Evolutionary conservation across 2,888 invertebrate genomes (phyloP).

Genomic region (Macrophya alboannulata): DNA sequence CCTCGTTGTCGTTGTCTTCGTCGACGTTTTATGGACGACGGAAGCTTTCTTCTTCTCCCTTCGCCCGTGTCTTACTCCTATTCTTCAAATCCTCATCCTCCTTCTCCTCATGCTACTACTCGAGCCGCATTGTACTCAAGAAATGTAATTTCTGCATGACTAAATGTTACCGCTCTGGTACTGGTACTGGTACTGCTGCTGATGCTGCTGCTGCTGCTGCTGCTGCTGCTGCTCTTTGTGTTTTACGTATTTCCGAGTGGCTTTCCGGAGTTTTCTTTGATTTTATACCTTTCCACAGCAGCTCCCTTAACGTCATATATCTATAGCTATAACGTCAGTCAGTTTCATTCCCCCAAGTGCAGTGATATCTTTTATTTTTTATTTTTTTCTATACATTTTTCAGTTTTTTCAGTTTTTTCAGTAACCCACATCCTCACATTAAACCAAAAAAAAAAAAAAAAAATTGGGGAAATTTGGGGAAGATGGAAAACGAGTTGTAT

Average conservation of each 20-base stretch:
- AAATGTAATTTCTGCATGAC: conserved; percentile 36
- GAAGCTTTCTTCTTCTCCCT: not conserved
- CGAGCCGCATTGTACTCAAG: conserved; percentile 21
- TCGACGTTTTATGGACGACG: not conserved
- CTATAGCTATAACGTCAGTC: not conserved
- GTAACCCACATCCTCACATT: too few relatives aligned
- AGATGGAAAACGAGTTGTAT: too few relatives aligned
- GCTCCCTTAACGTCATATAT: not conserved
- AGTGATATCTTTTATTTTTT: not conserved
- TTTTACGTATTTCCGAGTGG: conserved; percentile 21
- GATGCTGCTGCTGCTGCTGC: not conserved
- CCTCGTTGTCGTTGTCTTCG: too few relatives aligned
- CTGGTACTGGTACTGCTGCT: not conserved
- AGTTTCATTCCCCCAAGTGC: not conserved
- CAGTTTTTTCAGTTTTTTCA: too few relatives aligned
- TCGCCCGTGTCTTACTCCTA: not conserved
- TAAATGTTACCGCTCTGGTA: not conserved
- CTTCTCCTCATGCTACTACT: not conserved
- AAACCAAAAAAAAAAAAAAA: not conserved
- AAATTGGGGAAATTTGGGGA: not conserved
- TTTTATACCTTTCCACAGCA: not conserved
- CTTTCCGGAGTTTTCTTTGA: conserved; percentile 12
- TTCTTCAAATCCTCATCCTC: not conserved
- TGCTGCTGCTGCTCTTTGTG: conserved; percentile 9
- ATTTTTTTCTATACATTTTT: not conserved